These are phyloP conservation scores for Zosterops japonicus DNA, from an alignment of 2,113 vertebrate genomes.

Conservation along the genomic window DNA sequence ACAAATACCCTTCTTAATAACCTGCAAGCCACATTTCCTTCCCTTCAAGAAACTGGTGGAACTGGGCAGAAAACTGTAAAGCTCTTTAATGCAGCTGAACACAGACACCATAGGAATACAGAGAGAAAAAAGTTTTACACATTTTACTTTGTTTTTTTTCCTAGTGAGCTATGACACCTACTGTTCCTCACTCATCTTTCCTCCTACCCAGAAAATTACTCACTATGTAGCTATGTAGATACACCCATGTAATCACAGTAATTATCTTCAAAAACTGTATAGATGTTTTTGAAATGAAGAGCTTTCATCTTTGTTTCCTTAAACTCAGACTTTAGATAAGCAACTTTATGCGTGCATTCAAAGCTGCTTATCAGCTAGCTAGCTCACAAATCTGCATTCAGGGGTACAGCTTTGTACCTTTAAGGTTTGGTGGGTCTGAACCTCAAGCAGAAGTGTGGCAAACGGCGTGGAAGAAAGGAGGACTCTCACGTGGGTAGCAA, in stretches of 20 bases:
- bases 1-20: background rate
- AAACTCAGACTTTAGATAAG: background rate
- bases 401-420: too few relatives aligned
- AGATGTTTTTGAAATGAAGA: background rate
- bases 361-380: too few relatives aligned
- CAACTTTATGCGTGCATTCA: background rate
- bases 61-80: background rate
- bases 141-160: background rate
- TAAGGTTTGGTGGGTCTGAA: too few relatives aligned
- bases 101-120: background rate
- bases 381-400: too few relatives aligned
- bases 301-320: slow-evolving; percentile 23
- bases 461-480: too few relatives aligned
- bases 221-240: background rate
- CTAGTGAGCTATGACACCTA: background rate
- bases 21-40: background rate
- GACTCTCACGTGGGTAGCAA: too few relatives aligned
- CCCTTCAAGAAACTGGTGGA: background rate
- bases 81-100: background rate
- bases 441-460: too few relatives aligned
- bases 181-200: background rate
- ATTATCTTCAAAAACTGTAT: background rate
- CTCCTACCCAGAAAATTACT: background rate
- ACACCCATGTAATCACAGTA: background rate
- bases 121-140: background rate